These are phyloP conservation scores for Boloria selene DNA, from an alignment of 2,888 invertebrate species.

Conservation along the genomic window DNA sequence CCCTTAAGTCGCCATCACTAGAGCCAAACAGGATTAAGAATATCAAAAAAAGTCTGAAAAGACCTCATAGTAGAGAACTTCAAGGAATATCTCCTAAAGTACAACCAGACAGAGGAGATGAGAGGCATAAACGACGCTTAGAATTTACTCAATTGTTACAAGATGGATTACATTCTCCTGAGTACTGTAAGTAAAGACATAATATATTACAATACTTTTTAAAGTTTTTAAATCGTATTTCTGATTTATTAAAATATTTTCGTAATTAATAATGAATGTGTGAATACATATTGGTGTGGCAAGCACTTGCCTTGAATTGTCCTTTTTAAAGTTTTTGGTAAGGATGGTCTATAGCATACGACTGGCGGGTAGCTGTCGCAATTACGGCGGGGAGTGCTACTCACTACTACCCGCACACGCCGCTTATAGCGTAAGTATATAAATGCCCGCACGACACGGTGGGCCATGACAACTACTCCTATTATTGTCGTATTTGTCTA, in stretches of 20 bases:
- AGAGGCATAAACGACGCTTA: conserved; percentile 53
- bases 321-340: too few relatives aligned
- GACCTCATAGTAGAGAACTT: conserved; percentile 69
- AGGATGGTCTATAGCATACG: too few relatives aligned
- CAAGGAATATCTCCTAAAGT: conserved; percentile 57
- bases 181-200: conserved; percentile 55
- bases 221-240: not conserved
- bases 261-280: not conserved
- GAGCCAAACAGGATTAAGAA: conserved; percentile 58
- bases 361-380: too few relatives aligned
- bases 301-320: too few relatives aligned
- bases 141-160: conserved; percentile 49
- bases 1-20: conserved; percentile 42
- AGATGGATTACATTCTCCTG: conserved; percentile 50
- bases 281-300: too few relatives aligned
- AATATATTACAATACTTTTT: conserved; percentile 4
- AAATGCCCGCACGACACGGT: too few relatives aligned
- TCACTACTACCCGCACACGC: too few relatives aligned
- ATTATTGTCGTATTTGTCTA: too few relatives aligned
- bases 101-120: conserved; percentile 46
- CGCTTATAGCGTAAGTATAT: too few relatives aligned
- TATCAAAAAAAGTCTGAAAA: conserved; percentile 67
- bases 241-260: not conserved
- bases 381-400: too few relatives aligned
- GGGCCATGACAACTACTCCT: too few relatives aligned